A percentile compares a stretch with the other conserved stretches of the same genome.
Conservation (phyloP, 2,113 vertebrate genomes). For the Genyomyrus donnyi region DNA sequence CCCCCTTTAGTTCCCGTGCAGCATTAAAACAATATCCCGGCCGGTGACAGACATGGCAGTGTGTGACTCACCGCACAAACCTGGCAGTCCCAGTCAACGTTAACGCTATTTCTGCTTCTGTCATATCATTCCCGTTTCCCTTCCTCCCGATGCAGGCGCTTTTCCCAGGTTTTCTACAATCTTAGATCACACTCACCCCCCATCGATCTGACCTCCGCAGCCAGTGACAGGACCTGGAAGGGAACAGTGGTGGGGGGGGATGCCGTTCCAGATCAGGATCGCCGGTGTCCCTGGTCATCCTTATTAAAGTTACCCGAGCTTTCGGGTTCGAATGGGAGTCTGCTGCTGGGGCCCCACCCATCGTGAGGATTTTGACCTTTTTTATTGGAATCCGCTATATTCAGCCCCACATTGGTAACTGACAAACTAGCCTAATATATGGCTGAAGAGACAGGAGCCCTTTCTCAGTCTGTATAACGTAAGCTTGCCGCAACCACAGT, state of each 20-base stretch:
- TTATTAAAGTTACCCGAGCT: background rate
- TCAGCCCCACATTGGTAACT: background rate
- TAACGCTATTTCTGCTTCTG: constrained; percentile 18
- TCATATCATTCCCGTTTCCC: background rate
- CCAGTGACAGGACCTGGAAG: background rate
- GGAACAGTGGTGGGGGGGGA: background rate
- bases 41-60: constrained; percentile 9
- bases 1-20: background rate
- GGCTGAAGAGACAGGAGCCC: background rate
- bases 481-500: background rate
- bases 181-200: background rate
- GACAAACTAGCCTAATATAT: background rate
- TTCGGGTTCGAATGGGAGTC: background rate
- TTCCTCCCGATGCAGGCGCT: background rate
- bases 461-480: background rate
- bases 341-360: background rate
- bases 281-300: background rate
- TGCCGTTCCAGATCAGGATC: background rate
- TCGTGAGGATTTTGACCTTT: background rate
- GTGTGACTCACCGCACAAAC: constrained; percentile 6
- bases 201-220: background rate
- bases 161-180: background rate
- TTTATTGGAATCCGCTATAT: background rate
- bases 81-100: constrained; percentile 13
- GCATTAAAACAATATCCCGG: background rate